These are phyloP conservation scores for Fulmarus glacialis DNA, from an alignment of 2,113 vertebrate genomes.

Conservation along the genomic window DNA sequence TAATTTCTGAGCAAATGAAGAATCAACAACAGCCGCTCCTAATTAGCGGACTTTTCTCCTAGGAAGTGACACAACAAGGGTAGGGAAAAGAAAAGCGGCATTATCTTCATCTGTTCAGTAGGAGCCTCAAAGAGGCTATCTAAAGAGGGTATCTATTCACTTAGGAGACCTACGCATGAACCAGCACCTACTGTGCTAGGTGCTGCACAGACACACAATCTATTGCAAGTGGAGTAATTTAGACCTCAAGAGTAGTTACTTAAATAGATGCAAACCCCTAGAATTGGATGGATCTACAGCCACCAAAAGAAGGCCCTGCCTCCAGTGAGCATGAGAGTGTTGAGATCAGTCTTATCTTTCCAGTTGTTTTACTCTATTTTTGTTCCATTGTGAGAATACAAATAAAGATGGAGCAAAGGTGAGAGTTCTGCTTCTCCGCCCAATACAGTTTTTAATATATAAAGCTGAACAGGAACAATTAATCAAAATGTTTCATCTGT, in stretches of 20 bases:
- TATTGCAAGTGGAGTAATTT: neutral
- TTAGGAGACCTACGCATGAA: neutral
- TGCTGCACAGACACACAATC: neutral
- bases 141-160: neutral
- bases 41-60: neutral
- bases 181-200: neutral
- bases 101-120: neutral
- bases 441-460: slow-evolving; percentile 16
- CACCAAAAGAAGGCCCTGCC: neutral
- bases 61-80: neutral
- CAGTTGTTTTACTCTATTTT: neutral
- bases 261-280: neutral
- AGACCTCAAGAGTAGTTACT: neutral
- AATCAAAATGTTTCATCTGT: slow-evolving; percentile 41
- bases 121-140: neutral
- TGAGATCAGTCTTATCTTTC: neutral
- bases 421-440: neutral
- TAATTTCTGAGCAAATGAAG: neutral
- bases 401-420: neutral
- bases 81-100: neutral
- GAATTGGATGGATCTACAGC: neutral
- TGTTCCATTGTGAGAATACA: neutral
- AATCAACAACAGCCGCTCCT: neutral
- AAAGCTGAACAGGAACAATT: slow-evolving; percentile 1
- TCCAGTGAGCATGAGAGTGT: neutral